Evolutionary conservation across 2,113 vertebrate species (phyloP).

Genomic region (Onychostruthus taczanowskii): DNA sequence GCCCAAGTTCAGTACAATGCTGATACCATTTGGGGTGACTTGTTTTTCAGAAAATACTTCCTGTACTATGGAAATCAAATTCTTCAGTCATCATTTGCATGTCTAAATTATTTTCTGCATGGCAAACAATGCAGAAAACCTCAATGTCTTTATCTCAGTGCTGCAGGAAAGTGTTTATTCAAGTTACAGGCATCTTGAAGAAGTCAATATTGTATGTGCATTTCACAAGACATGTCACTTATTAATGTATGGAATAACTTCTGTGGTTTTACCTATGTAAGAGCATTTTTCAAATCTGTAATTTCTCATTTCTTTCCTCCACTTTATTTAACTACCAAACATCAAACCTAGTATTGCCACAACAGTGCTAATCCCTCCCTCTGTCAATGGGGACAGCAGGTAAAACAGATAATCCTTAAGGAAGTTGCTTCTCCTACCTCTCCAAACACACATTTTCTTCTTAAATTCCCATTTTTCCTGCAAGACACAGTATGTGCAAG

Average conservation of each 20-base stretch:
- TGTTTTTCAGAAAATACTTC: background rate
- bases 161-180: background rate
- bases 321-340: background rate
- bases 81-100: slow-evolving; percentile 7
- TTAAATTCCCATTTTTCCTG: background rate
- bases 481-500: background rate
- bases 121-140: background rate
- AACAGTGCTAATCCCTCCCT: background rate
- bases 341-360: background rate
- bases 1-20: background rate
- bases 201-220: background rate
- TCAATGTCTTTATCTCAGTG: background rate
- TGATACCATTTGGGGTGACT: background rate
- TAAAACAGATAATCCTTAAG: background rate
- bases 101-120: background rate
- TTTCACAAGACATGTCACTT: background rate
- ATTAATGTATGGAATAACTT: background rate
- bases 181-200: background rate
- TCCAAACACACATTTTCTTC: background rate
- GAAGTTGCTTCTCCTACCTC: background rate
- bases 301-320: background rate
- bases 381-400: background rate
- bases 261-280: background rate
- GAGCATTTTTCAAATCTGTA: background rate
- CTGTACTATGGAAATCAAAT: background rate